These are phyloP conservation scores for Camptogramma bilineatum DNA, from an alignment of 2,888 invertebrate genomes.

Conservation along the genomic window DNA sequence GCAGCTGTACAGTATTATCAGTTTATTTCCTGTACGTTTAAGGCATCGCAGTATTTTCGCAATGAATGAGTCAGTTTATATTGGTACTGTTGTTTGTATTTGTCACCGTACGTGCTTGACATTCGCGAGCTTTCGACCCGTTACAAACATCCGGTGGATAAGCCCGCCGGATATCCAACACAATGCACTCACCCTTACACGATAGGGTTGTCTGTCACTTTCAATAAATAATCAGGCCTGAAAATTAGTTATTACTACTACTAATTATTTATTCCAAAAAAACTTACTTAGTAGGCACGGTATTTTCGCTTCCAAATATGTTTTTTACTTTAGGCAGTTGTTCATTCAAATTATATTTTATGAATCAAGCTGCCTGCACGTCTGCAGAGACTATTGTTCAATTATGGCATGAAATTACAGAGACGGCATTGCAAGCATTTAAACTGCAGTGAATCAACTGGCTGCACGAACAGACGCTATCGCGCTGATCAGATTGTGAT, in stretches of 20 bases:
- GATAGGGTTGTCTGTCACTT: not conserved
- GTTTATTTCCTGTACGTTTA: slow-evolving; percentile 32
- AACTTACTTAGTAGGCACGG: no score
- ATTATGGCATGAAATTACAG: not conserved
- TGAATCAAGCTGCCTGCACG: not conserved
- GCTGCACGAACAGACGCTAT: not conserved
- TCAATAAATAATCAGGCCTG: not conserved
- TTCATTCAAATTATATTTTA: no score
- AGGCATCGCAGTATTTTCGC: slow-evolving; percentile 34
- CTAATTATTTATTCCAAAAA: no score
- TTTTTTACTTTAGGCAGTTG: no score
- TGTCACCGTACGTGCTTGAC: slow-evolving; percentile 45
- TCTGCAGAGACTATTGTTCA: not conserved
- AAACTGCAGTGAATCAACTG: not conserved
- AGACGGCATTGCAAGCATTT: not conserved
- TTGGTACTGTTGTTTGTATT: slow-evolving; percentile 44
- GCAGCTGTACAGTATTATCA: slow-evolving; percentile 13
- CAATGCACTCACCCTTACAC: slow-evolving; percentile 59
- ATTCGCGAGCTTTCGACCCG: slow-evolving; percentile 66
- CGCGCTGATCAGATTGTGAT: not conserved
- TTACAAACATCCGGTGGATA: slow-evolving; percentile 75
- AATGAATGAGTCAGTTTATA: slow-evolving; percentile 36
- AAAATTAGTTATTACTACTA: no score
- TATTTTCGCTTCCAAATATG: no score
- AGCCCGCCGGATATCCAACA: slow-evolving; percentile 72